Evolutionary conservation across 2,888 invertebrate species (phyloP), one percentile per base, ranked within the genome.

Genomic region (Drepanosiphum platanoidis): DNA sequence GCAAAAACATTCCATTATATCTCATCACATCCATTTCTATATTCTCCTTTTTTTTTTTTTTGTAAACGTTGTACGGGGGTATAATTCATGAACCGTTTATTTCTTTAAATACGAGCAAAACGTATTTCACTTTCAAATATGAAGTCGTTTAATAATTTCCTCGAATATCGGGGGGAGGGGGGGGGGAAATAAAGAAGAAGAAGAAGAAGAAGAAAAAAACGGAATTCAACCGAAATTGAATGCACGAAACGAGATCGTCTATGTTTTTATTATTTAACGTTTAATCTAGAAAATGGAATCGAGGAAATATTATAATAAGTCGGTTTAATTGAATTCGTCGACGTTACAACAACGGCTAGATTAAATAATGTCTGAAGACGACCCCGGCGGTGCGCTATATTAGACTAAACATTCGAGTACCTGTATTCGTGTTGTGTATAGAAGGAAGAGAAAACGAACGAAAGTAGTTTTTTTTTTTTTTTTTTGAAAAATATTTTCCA

Each of bases 81-180:
- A 36, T 68, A 68, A 42, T 72, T 30, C 30, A 30, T n/a, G 46
- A 42, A 30, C 72, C 72, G 36, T 72, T 39, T 46, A 72, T 72
- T 32, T 27, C 18, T 13, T 46, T 30, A 46, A 42, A 46, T 30
- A n/a, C n/a, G n/a, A 39, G 36, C 11, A 36, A n/a, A 39, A 70
- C 46, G 46, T 46, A 46, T 46, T 72, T 42, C 15, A 42, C 27
- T n/a, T 22, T 42, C 42, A 34, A 68, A 36, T 71, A 71, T 71
- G 42, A 13, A 34, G 13, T 22, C 72, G 18, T 39, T 30, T 42
- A 61, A 27, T 27, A 42, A 18, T 46, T 9, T 61, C n/a, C 64
- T 13, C 22, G 52, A 52, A 52, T 52, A 52, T 52, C 22, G 18
- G 18, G n/a, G n/a, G n/a, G n/a, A n/a, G n/a, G n/a, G n/a, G n/a